phyloP scores from a whole-genome alignment of 2,113 vertebrate genomes.

The Plestiodon gilberti region DNA sequence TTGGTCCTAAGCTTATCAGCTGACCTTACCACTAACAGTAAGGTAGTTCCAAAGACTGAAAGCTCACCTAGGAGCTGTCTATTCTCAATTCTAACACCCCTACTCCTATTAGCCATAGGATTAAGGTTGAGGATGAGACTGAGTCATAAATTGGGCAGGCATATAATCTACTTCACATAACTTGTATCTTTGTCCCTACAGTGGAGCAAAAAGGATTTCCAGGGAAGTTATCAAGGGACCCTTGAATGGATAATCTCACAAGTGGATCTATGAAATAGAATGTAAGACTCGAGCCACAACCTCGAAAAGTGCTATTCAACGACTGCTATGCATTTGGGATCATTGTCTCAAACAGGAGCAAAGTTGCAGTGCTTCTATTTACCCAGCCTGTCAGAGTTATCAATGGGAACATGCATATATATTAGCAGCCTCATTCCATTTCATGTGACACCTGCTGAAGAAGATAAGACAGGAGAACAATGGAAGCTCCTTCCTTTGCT shows the following conservation, averaged over 20 bases:
- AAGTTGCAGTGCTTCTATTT: constrained; percentile 38
- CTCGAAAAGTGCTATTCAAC: neutral
- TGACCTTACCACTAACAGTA: neutral
- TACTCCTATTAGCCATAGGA: neutral
- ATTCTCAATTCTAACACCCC: neutral
- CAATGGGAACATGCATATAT: constrained; percentile 15
- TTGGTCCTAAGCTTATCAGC: neutral
- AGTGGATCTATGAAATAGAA: neutral
- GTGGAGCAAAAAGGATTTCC: neutral
- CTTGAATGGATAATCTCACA: neutral
- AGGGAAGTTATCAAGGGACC: neutral
- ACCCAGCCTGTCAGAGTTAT: constrained; percentile 15
- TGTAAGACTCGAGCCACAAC: neutral
- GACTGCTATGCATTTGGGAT: constrained; percentile 24
- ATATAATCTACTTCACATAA: neutral
- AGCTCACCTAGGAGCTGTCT: neutral
- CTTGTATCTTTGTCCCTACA: rapidly evolving
- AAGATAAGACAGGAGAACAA: constrained; percentile 36
- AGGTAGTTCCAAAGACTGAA: neutral
- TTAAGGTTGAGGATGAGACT: neutral
- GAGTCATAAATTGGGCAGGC: neutral
- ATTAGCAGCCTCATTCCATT: constrained; percentile 29
- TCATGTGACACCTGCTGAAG: constrained; percentile 31
- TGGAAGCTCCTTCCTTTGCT: constrained; percentile 27
- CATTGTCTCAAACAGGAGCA: constrained; percentile 19